Evolutionary conservation across 2,888 invertebrate species (phyloP), one percentile per base, ranked within the genome.

Genomic region (Villa cingulata): DNA sequence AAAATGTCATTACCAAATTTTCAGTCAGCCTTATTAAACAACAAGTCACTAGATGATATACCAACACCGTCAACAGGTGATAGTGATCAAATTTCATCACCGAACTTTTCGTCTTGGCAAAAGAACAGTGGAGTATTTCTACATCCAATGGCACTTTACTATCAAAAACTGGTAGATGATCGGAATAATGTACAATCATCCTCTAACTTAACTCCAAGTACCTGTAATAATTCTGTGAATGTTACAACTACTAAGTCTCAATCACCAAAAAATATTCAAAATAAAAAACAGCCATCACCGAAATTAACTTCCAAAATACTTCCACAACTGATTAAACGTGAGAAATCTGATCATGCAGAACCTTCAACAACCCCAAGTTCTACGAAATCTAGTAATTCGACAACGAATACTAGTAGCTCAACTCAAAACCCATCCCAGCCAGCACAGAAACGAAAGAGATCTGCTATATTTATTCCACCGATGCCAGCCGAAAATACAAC

Each of bases 391-490:
- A 64, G 56, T 72, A 61, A 10, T 16, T 53, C 58, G 2, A 55
- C 56, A 3, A 57, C 59, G 39, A 63, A 63, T 18, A n/a, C n/a
- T n/a, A 62, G 41, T 27, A 29, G 43, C 39, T 32, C 49, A 17
- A 29, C 49, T 41, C 41, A 44, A 7, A 44, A 39, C 3, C 48
- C 45, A n/a, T 19, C 51, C 14, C 54, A 53, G 4, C 63, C 71
- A 2, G 75, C 77, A 0, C 78, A 79, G 2, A 85, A 86, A 61
- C 70, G 85, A 44, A 86, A 88, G 60, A 75, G 88, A 1, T 84
- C 86, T 0, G 86, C 86, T 0, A 86, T 87, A 54, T 87, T 86
- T 59, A 86, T 87, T 54, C 87, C 87, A 0, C 86, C 87, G 0
- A 80, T 86, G 65, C 84, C 85, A 1, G 72, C 81, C 4, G 84